phyloP scores from a whole-genome alignment of 1,140 invertebrate species.

The Trachymyrmex cornetzi region DNA sequence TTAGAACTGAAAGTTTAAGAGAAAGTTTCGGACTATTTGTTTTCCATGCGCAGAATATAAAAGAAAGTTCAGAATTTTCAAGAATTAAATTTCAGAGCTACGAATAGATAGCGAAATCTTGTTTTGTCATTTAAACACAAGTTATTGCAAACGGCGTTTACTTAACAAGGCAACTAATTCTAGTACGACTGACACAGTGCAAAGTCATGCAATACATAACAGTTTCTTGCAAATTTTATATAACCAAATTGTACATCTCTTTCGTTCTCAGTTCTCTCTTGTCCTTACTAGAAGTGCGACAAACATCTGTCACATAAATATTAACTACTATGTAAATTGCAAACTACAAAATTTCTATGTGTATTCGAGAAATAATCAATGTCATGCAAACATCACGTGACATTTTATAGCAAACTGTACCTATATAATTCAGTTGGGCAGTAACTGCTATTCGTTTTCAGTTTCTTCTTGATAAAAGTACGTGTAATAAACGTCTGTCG shows the following conservation, averaged over 20 bases:
- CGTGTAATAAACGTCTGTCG: not conserved
- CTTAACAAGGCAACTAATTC: not conserved
- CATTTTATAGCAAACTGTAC: not conserved
- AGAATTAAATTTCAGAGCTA: not conserved
- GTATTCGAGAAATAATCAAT: not conserved
- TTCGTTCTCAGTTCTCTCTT: not conserved
- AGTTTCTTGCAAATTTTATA: not conserved
- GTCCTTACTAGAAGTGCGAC: not conserved
- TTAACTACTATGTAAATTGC: not conserved
- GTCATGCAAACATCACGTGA: not conserved
- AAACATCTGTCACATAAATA: not conserved
- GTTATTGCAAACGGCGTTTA: not conserved
- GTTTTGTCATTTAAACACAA: constrained; percentile 18
- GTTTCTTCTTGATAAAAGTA: not conserved
- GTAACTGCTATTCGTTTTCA: not conserved
- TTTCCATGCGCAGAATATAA: not conserved
- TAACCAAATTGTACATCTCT: not conserved
- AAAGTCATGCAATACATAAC: not conserved
- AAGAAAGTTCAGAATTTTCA: not conserved
- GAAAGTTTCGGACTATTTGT: not conserved
- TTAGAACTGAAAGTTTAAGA: constrained; percentile 8
- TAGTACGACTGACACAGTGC: not conserved
- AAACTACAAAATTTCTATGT: not conserved
- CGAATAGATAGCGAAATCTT: constrained; percentile 5
- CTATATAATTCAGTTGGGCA: constrained; percentile 19